phyloP scores from a whole-genome alignment of 2,797 vertebrate genomes.

The Enteromius trimaculatus region DNA sequence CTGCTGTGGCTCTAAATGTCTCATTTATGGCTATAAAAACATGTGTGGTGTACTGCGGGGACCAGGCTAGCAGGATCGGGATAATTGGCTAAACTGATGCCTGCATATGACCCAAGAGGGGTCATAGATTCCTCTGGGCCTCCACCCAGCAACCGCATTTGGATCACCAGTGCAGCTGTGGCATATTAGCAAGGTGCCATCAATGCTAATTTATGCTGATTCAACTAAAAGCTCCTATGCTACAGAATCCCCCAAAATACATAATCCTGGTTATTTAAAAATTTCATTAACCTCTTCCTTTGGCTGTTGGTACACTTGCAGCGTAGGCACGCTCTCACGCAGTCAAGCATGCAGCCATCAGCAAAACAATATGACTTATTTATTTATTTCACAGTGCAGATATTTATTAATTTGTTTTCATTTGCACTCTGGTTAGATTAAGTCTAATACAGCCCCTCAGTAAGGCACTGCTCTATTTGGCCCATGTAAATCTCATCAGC shows the following conservation, averaged over 20 bases:
- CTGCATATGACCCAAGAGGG: constrained; percentile 65
- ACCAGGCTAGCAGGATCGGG: constrained; percentile 52
- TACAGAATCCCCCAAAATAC: constrained; percentile 6
- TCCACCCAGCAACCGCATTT: constrained; percentile 64
- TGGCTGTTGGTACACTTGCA: background rate
- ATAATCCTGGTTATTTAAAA: background rate
- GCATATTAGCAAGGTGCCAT: constrained; percentile 82
- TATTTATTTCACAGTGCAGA: constrained; percentile 58
- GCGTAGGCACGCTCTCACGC: background rate
- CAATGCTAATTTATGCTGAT: constrained; percentile 84
- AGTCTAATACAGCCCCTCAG: constrained; percentile 61
- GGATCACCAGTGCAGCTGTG: constrained; percentile 79
- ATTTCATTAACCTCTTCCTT: constrained; percentile 6
- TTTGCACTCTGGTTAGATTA: constrained; percentile 59
- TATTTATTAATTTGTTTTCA: constrained; percentile 66
- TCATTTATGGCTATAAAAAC: constrained; percentile 13
- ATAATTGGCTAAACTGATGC: constrained; percentile 61
- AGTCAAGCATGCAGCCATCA: constrained; percentile 37
- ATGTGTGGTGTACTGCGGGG: background rate
- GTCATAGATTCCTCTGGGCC: constrained; percentile 77
- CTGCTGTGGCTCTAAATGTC: background rate
- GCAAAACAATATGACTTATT: constrained; percentile 49
- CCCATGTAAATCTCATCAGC: constrained; percentile 63
- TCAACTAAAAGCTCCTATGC: constrained; percentile 76
- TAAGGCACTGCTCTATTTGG: constrained; percentile 64